A percentile compares a stretch with the other conserved stretches of the same genome.
These are phyloP conservation scores for Hemibagrus wyckioides DNA, from an alignment of 2,113 vertebrate genomes.

Conservation along the genomic window DNA sequence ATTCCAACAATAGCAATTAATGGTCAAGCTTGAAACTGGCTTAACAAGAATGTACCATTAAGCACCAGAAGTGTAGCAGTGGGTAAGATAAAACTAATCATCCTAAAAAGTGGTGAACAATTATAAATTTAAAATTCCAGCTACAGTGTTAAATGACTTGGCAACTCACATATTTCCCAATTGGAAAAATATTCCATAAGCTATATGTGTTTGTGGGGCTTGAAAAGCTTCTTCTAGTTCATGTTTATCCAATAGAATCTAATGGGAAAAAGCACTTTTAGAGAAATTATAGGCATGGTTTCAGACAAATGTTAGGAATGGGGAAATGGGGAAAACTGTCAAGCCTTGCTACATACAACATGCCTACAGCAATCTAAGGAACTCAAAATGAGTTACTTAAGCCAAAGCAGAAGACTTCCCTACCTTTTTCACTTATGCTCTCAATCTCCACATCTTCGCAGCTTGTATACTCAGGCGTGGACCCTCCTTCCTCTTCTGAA, in stretches of 20 bases:
- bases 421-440: conserved; percentile 98
- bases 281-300: not conserved
- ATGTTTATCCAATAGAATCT: not conserved
- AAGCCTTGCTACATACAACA: not conserved
- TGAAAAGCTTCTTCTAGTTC: not conserved
- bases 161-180: not conserved
- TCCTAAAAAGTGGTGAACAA: conserved; percentile 19
- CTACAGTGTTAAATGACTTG: not conserved
- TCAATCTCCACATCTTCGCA: conserved; percentile 99
- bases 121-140: not conserved
- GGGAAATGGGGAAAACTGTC: not conserved
- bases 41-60: not conserved
- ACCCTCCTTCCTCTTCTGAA: conserved; percentile 98
- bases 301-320: not conserved
- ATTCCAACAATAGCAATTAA: not conserved
- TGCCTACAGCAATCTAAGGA: not conserved
- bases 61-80: not conserved
- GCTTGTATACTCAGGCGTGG: conserved; percentile 98
- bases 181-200: not conserved
- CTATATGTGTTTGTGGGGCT: not conserved
- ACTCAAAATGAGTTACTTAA: not conserved
- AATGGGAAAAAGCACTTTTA: not conserved
- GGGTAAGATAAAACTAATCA: conserved; percentile 3
- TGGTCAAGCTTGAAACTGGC: conserved; percentile 1
- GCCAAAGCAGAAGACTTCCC: conserved; percentile 36